Conservation (phyloP, 2,888 invertebrate species). For the Anagyrus pseudococci region DNA sequence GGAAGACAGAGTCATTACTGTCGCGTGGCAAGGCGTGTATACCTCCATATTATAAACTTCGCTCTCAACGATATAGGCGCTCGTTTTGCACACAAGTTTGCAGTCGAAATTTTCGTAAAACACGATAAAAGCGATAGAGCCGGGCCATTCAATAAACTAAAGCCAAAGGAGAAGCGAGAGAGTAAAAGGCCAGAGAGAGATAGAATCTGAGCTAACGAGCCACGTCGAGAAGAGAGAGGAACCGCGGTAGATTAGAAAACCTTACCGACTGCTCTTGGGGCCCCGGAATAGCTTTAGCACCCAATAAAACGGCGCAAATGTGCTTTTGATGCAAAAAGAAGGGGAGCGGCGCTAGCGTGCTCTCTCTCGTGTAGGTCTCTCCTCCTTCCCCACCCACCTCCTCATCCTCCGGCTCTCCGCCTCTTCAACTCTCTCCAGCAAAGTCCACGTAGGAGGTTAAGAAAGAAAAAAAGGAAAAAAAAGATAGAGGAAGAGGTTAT, state of each 20-base stretch:
- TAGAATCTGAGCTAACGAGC: constrained; percentile 39
- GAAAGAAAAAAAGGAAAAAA: constrained; percentile 26
- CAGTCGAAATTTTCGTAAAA: constrained; percentile 15
- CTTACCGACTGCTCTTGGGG: constrained; percentile 17
- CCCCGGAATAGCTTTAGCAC: constrained; percentile 54
- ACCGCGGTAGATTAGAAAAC: constrained; percentile 34
- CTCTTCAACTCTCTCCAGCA: neutral
- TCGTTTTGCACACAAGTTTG: neutral
- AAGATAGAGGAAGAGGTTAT: too few relatives aligned
- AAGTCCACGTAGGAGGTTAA: constrained; percentile 16
- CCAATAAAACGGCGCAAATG: constrained; percentile 50
- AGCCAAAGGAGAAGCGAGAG: constrained; percentile 30
- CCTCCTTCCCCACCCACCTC: neutral
- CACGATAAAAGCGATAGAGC: constrained; percentile 18
- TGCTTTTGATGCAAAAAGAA: constrained; percentile 27
- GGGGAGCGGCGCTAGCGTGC: neutral
- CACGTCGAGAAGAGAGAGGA: constrained; percentile 40
- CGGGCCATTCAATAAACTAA: constrained; percentile 39
- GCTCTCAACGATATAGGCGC: neutral
- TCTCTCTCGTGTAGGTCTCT: neutral
- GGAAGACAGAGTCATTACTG: too few relatives aligned
- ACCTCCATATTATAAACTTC: constrained; percentile 28
- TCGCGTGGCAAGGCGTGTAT: constrained; percentile 43
- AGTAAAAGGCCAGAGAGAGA: neutral
- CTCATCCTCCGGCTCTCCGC: neutral